Evolutionary conservation across 2,113 vertebrate genomes (phyloP), one percentile per base, ranked within the genome.

Genomic region (Aspidoscelis tigris): DNA sequence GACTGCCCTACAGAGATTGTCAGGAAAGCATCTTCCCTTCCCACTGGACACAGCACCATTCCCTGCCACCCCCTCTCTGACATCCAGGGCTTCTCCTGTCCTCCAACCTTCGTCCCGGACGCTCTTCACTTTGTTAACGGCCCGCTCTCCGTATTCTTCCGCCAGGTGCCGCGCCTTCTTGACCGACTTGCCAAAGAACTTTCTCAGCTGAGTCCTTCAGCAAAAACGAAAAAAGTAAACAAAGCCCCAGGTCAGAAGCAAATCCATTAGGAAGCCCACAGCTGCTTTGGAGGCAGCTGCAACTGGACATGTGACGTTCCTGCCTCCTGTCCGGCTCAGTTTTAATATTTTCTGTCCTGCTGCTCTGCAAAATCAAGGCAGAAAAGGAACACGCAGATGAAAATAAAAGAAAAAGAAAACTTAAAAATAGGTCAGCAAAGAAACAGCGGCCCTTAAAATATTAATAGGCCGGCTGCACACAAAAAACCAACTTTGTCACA

Each of bases 81-180:
- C 3, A n/a, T 2, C 33, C 33, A 5, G 10, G 5, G 8, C 8
- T 3, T 21, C 9, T 6, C 39, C 6, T 4, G 22, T 65, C 69
- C 79, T 88, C 88, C 89, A 86, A 98, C 98, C 98, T 97, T 99
- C 99, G 1, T 99, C 99, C 80, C 98, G 96, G 86, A 99, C 99
- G 64, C 99, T 99, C 93, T 99, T 99, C 82, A 99, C 99, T 94
- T 99, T 99, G 95, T 99, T 99, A 78, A 99, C 99, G 4, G 99
- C 99, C 85, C 97, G 97, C 92, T 99, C 99, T 0, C 99, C 97
- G 0, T 99, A 99, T 85, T 99, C 98, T 88, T 98, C 99, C 26
- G 98, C 98, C 44, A 99, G 93, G 91, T 99, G 98, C 87, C 98
- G 99, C 78, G 98, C 99, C 90, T 97, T 97, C 93, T 99, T 99